A percentile compares a stretch with the other conserved stretches of the same genome.
Evolutionary conservation across 2,797 vertebrate genomes (phyloP).

Genomic region (Streptopelia turtur): DNA sequence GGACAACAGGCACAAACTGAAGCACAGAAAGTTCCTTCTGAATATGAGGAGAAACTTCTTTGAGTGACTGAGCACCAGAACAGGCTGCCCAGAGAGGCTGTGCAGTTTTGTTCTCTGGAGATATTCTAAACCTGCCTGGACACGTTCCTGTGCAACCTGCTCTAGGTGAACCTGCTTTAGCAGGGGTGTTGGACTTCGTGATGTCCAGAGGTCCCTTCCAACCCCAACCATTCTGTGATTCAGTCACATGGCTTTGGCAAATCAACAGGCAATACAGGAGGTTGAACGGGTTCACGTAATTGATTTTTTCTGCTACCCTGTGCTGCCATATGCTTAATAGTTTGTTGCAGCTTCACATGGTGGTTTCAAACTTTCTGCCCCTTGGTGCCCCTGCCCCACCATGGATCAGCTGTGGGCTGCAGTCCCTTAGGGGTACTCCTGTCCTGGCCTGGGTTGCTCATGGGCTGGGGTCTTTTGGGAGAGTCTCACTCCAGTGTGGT

Average conservation of each 20-base stretch:
- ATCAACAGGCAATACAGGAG: background rate
- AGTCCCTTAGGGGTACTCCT: background rate
- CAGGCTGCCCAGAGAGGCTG: too few species aligned
- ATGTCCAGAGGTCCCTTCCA: too few species aligned
- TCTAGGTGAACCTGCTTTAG: too few species aligned
- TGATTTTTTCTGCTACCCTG: background rate
- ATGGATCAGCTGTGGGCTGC: background rate
- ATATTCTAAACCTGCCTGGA: too few species aligned
- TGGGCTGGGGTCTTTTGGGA: background rate
- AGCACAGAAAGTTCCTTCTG: too few species aligned
- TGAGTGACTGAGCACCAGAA: too few species aligned
- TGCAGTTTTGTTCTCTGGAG: too few species aligned
- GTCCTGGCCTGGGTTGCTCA: background rate
- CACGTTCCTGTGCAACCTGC: too few species aligned
- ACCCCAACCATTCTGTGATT: too few species aligned
- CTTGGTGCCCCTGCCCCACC: background rate
- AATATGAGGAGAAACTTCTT: too few species aligned
- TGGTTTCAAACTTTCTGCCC: background rate
- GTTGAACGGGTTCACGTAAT: accelerated
- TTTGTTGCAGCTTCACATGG: background rate
- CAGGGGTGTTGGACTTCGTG: too few species aligned
- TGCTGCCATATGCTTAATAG: background rate
- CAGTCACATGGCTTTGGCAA: background rate
- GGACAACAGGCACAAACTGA: too few species aligned
- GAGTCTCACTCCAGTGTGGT: accelerated